Evolutionary conservation across 2,113 vertebrate species (phyloP), one percentile per base, ranked within the genome.

Genomic region (Trogon melanurus): DNA sequence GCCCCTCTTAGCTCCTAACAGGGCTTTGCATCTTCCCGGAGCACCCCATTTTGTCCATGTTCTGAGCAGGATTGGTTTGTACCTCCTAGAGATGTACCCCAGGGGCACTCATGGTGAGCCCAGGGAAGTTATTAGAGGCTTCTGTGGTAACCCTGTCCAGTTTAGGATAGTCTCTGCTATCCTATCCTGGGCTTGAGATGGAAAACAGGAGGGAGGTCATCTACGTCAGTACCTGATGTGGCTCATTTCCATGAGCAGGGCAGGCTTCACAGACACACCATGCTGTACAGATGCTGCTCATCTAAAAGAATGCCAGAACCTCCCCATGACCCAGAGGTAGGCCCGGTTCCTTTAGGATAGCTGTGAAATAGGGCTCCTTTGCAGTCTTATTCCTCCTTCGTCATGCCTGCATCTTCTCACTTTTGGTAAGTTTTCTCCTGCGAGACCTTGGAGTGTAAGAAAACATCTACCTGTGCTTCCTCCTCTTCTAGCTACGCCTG

Each of bases 71-170:
- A 9, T 73, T 89, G 18, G 1, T 54, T 83, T 81, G 60, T 22
- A 27, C 9, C 20, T 67, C 21, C 44, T 81, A 58, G 11, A 81
- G 16, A 27, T 41, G 16, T 44, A 50, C 11, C 18, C 6, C 62
- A 64, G 34, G 38, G 25, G 50, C 1, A 1, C 0, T 0, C 0
- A 3, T 61, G 25, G 45, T 65, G n/a, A 7, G 45, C 16, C 18
- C 79, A 61, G 36, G 41, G 26, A 38, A 38, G 38, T 60, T 79
- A 27, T n/a, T 67, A 73, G 32, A 44, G 30, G 23, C 16, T 45
- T 38, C 13, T 30, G n/a, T 89, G 32, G 65, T 48, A 90, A 91
- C 8, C 9, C 4, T 41, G 23, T n/a, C 58, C 60, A 85, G 2
- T 65, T 61, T 27, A 64, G 66, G 32, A 65, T 76, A 45, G 41